phyloP scores from a whole-genome alignment of 2,797 vertebrate genomes.

The Mus caroli region DNA sequence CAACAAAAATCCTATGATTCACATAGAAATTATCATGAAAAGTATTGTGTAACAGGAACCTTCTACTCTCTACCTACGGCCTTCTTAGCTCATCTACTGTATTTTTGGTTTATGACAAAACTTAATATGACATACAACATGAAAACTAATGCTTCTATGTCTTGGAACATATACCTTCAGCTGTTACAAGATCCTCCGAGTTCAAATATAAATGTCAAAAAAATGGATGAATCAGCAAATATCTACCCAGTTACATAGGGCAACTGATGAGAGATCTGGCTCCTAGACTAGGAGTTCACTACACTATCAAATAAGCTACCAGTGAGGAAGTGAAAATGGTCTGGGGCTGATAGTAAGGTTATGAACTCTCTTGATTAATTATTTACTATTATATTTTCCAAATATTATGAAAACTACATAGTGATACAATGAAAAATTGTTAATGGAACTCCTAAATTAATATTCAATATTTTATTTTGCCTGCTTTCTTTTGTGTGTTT shows the following conservation, averaged over 20 bases:
- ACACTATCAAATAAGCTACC: neutral
- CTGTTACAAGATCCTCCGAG: neutral
- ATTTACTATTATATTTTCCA: slow-evolving; percentile 12
- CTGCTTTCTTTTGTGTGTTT: neutral
- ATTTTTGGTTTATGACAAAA: neutral
- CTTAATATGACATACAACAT: neutral
- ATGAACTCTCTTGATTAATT: neutral
- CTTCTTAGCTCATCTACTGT: neutral
- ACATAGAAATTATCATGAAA: neutral
- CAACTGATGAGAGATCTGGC: neutral
- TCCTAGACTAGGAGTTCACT: neutral
- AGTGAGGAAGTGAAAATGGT: neutral
- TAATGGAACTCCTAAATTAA: neutral
- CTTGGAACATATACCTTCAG: neutral
- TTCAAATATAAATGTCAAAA: slow-evolving; percentile 25
- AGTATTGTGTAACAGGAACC: neutral
- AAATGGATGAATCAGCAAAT: neutral
- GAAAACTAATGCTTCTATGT: neutral
- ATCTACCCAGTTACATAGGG: neutral
- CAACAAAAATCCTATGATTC: neutral
- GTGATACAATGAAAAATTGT: slow-evolving; percentile 3
- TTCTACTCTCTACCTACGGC: neutral
- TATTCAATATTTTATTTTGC: neutral
- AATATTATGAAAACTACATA: slow-evolving; percentile 4
- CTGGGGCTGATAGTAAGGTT: neutral